Conservation (phyloP, 1,140 invertebrate species). For the Danaus melanippus region DNA sequence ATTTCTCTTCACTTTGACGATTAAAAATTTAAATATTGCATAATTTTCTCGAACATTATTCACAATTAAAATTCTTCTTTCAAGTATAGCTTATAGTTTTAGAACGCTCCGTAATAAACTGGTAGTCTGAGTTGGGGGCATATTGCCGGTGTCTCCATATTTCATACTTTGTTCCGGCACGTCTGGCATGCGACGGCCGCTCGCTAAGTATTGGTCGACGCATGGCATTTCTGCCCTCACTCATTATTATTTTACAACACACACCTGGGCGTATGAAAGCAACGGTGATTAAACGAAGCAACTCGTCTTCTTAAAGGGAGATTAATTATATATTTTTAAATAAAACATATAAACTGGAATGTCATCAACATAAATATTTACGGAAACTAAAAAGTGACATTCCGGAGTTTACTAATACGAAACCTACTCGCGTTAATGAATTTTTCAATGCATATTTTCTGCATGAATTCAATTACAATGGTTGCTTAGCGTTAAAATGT, state of each 20-base stretch:
- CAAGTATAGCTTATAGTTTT: conserved; percentile 37
- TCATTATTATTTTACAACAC: conserved; percentile 45
- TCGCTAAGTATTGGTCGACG: conserved; percentile 45
- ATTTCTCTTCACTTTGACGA: conserved; percentile 17
- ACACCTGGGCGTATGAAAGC: conserved; percentile 15
- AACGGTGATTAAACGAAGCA: no score
- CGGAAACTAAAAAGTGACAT: no score
- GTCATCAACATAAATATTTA: no score
- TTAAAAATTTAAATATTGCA: conserved; percentile 29
- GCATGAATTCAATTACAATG: no score
- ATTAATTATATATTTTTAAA: no score
- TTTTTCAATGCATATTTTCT: no score
- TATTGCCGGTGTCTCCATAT: conserved; percentile 39
- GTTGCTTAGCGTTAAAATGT: no score
- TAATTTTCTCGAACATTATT: conserved; percentile 18
- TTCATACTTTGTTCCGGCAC: conserved; percentile 43
- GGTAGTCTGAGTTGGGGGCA: conserved; percentile 29
- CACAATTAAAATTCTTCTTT: conserved; percentile 25
- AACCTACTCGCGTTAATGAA: no score
- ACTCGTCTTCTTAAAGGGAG: no score
- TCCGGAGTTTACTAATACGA: no score
- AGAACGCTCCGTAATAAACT: conserved; percentile 43
- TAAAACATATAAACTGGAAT: no score
- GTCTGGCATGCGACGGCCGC: conserved; percentile 39
- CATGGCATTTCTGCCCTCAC: conserved; percentile 41